phyloP scores from a whole-genome alignment of 2,797 vertebrate genomes.

The Pelochelys cantorii region DNA sequence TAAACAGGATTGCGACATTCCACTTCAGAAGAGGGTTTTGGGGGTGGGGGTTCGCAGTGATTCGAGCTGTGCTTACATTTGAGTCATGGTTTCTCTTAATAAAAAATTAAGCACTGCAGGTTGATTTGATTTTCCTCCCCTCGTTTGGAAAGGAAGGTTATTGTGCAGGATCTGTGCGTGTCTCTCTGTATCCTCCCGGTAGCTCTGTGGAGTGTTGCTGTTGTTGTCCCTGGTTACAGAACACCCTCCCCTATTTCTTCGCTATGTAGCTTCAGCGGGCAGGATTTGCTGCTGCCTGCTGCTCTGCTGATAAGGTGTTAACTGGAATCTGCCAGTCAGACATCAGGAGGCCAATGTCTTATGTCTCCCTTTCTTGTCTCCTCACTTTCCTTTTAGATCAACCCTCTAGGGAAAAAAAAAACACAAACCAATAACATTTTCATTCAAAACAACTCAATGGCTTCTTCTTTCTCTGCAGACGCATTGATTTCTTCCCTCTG shows the following conservation, averaged over 20 bases:
- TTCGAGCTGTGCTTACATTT: neutral
- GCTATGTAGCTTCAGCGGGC: conserved; percentile 42
- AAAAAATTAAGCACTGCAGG: neutral
- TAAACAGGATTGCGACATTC: neutral
- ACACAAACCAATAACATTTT: neutral
- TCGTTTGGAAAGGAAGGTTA: neutral
- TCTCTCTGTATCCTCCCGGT: conserved; percentile 59
- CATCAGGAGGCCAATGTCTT: neutral
- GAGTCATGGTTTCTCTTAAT: neutral
- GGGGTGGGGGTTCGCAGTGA: neutral
- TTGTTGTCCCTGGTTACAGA: conserved; percentile 87
- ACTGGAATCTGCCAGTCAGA: conserved; percentile 68
- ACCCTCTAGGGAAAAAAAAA: neutral
- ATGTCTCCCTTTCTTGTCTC: neutral
- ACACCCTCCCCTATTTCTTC: conserved; percentile 72
- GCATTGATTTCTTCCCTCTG: neutral
- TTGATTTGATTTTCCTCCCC: neutral
- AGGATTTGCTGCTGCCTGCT: neutral
- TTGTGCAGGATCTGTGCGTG: conserved; percentile 66
- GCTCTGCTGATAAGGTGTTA: conserved; percentile 35
- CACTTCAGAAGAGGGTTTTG: neutral
- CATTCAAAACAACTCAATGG: neutral
- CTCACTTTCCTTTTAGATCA: neutral
- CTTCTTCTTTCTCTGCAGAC: neutral
- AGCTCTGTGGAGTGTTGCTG: conserved; percentile 77